A percentile compares a stretch with the other conserved stretches of the same genome.
phyloP scores from a whole-genome alignment of 1,140 invertebrate species.

The Potamilus streckersoni region DNA sequence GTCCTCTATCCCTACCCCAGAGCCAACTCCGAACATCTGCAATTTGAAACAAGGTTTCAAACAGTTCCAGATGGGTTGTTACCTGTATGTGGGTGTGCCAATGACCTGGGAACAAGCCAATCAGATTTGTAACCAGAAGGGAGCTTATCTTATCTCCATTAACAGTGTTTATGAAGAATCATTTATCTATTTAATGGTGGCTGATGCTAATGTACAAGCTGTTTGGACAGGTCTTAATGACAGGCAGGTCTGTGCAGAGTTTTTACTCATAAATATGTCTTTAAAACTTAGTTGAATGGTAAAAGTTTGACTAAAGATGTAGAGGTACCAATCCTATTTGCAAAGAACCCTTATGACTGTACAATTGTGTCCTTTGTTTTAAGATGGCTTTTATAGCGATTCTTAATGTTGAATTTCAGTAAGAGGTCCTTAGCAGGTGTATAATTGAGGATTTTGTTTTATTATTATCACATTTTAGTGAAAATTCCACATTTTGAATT shows the following conservation, averaged over 20 bases:
- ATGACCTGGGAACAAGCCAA: slow-evolving; percentile 17
- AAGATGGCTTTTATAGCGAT: no score
- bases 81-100: slow-evolving; percentile 9
- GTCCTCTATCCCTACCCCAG: slow-evolving; percentile 4
- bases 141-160: slow-evolving; percentile 14
- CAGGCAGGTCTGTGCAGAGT: slow-evolving; percentile 3
- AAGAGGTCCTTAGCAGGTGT: no score
- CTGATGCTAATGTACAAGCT: slow-evolving; percentile 2
- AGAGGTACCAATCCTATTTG: no score
- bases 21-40: slow-evolving; percentile 20
- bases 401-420: no score
- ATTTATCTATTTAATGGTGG: slow-evolving; percentile 16
- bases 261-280: no score
- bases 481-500: no score
- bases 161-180: slow-evolving; percentile 22
- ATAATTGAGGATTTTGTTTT: no score
- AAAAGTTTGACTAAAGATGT: no score
- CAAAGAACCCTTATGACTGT: no score
- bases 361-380: no score
- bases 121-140: slow-evolving; percentile 15
- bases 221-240: slow-evolving; percentile 28
- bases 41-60: slow-evolving; percentile 14
- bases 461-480: no score
- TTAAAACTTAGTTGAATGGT: no score
- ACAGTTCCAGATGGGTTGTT: slow-evolving; percentile 19